A percentile compares a stretch with the other conserved stretches of the same genome.
These are phyloP conservation scores for Gymnocheta viridis DNA, from an alignment of 2,888 invertebrate species.

Conservation along the genomic window DNA sequence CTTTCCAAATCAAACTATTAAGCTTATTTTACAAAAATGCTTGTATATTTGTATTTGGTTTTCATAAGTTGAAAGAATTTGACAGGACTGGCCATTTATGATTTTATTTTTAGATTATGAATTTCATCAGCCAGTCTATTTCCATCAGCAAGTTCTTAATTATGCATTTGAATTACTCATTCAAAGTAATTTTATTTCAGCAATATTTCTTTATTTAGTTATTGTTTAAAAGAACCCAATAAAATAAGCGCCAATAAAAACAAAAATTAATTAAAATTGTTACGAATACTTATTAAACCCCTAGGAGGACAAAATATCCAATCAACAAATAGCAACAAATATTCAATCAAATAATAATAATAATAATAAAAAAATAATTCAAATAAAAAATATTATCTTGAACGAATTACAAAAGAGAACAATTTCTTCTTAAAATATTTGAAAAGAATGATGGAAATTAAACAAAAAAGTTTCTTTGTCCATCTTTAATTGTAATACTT, in stretches of 20 bases:
- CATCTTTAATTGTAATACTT: conserved; percentile 51
- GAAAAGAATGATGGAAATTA: conserved; percentile 3
- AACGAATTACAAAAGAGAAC: background rate
- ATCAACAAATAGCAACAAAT: background rate
- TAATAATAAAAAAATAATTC: background rate
- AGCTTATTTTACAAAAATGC: too few relatives aligned
- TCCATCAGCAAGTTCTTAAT: too few relatives aligned
- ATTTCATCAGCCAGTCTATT: too few relatives aligned
- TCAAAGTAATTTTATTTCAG: too few relatives aligned
- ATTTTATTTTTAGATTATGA: too few relatives aligned
- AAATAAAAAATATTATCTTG: background rate
- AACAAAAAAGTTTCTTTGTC: conserved; percentile 11
- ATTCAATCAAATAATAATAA: conserved; percentile 4
- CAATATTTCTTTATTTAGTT: too few relatives aligned
- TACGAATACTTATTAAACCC: conserved; percentile 46
- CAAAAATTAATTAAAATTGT: conserved; percentile 38
- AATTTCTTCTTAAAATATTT: background rate
- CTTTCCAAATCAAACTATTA: too few relatives aligned
- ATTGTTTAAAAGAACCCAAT: too few relatives aligned
- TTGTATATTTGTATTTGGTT: too few relatives aligned
- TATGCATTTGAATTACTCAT: too few relatives aligned
- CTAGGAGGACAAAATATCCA: conserved; percentile 48
- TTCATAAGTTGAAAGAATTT: too few relatives aligned
- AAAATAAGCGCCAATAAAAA: background rate
- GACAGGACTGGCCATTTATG: too few relatives aligned